Evolutionary conservation across 2,113 vertebrate species (phyloP).

Genomic region (Cyprinus carpio): DNA sequence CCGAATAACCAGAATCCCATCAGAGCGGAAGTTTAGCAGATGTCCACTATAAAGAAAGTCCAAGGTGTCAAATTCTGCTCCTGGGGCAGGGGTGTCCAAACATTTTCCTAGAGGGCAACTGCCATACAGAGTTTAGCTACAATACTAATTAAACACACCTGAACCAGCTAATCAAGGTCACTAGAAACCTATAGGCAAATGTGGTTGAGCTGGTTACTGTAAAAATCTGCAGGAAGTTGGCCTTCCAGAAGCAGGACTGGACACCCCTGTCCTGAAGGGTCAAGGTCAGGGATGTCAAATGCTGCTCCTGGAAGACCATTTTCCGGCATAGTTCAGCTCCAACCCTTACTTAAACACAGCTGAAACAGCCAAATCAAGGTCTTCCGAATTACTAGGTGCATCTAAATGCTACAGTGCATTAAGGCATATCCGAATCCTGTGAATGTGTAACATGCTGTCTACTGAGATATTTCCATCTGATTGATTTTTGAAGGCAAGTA

Average conservation of each 20-base stretch:
- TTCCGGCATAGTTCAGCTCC: not conserved
- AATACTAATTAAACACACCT: not conserved
- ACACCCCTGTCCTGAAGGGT: not conserved
- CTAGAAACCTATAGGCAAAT: too few relatives aligned
- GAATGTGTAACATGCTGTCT: not conserved
- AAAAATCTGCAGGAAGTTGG: too few relatives aligned
- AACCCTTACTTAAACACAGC: not conserved
- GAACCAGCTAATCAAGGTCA: too few relatives aligned
- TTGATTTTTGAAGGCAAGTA: not conserved
- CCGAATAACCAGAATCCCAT: not conserved
- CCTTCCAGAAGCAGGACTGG: too few relatives aligned
- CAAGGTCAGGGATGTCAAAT: not conserved
- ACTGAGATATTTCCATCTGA: not conserved
- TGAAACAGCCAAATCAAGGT: not conserved
- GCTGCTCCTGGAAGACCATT: not conserved
- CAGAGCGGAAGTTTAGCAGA: not conserved
- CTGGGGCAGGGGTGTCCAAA: not conserved
- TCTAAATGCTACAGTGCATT: not conserved
- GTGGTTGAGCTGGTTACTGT: too few relatives aligned
- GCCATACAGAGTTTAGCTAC: not conserved
- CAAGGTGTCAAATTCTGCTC: not conserved
- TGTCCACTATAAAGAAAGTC: not conserved
- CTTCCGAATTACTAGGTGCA: not conserved
- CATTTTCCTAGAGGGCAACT: not conserved
- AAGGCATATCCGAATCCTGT: not conserved